Evolutionary conservation across 2,797 vertebrate species (phyloP).

Genomic region (Limosa lapponica): DNA sequence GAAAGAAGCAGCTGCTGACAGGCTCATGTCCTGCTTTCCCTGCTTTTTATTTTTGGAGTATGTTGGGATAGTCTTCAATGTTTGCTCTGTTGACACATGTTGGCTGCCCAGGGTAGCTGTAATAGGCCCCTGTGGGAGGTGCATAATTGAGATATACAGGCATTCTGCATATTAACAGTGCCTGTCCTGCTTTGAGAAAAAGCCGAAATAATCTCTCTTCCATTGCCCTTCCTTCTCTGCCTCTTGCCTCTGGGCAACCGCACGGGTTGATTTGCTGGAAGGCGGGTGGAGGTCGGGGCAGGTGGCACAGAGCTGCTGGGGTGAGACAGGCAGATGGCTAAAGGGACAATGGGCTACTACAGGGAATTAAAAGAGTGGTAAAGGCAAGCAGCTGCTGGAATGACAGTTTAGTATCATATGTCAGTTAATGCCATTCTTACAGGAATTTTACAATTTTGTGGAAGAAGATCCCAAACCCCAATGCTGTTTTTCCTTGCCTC

Average conservation of each 20-base stretch:
- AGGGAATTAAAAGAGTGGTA: background rate
- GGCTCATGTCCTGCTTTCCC: conserved; percentile 32
- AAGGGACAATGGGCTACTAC: background rate
- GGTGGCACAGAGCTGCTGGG: background rate
- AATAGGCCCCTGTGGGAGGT: conserved; percentile 73
- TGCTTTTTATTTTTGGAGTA: conserved; percentile 39
- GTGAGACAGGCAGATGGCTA: background rate
- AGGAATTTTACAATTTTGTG: background rate
- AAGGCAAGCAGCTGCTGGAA: background rate
- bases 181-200: conserved; percentile 46
- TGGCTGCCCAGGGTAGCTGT: conserved; percentile 65
- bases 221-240: background rate
- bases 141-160: conserved; percentile 63
- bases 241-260: background rate
- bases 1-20: background rate
- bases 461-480: background rate
- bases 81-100: conserved; percentile 64
- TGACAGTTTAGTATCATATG: background rate
- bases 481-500: background rate
- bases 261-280: background rate
- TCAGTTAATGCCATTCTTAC: background rate
- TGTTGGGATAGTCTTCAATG: conserved; percentile 7
- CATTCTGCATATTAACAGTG: conserved; percentile 61
- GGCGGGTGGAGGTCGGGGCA: background rate
- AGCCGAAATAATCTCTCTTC: background rate